Conservation (phyloP, 92 coral and sea anemone species). For the Epizoanthus stellaris region DNA sequence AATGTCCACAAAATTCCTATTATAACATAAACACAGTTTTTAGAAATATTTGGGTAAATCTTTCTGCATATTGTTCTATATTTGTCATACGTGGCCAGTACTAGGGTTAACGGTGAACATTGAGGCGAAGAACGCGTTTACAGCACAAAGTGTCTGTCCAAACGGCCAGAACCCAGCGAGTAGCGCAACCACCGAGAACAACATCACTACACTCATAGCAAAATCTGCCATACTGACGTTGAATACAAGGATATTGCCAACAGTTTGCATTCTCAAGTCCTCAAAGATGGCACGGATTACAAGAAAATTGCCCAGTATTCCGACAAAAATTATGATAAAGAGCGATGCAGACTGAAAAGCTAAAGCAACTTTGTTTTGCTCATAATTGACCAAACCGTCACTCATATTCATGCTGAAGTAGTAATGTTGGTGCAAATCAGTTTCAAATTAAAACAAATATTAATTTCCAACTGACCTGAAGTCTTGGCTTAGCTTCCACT, state of each 20-base stretch:
- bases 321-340: not conserved
- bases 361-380: slow-evolving; percentile 1
- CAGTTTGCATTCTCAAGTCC: slow-evolving; percentile 21
- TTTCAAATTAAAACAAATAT: too few relatives aligned
- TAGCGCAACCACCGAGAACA: not conserved
- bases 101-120: slow-evolving; percentile 2
- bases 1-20: not conserved
- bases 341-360: slow-evolving; percentile 24
- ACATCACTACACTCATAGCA: slow-evolving; percentile 25
- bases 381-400: not conserved
- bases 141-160: not conserved
- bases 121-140: not conserved
- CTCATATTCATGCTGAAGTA: too few relatives aligned
- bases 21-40: not conserved
- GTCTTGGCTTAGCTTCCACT: too few relatives aligned
- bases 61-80: slow-evolving; percentile 23
- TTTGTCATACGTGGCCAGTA: slow-evolving; percentile 3
- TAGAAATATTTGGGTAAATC: not conserved
- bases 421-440: too few relatives aligned
- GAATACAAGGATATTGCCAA: slow-evolving; percentile 21
- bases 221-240: slow-evolving; percentile 37
- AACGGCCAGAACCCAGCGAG: slow-evolving; percentile 22
- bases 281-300: slow-evolving; percentile 12
- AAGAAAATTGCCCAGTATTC: slow-evolving; percentile 14
- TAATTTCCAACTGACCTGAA: too few relatives aligned